phyloP scores from a whole-genome alignment of 1,140 invertebrate species.

The Cephus cinctus region DNA sequence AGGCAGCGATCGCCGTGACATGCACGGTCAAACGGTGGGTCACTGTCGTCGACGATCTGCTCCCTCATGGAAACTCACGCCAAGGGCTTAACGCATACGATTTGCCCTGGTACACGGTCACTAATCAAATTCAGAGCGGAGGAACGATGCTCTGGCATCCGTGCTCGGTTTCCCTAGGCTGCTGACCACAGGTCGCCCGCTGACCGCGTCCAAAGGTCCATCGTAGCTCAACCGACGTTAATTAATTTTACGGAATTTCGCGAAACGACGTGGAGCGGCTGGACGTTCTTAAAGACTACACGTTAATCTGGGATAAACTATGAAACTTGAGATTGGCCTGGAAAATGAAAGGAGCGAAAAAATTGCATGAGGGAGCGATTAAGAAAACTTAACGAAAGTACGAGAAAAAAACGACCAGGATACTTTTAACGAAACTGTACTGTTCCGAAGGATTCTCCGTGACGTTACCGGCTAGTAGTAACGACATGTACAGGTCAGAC shows the following conservation, averaged over 20 bases:
- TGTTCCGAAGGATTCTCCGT: too few species aligned
- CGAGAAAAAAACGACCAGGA: not conserved
- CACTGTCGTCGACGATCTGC: not conserved
- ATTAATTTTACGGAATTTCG: slow-evolving; percentile 33
- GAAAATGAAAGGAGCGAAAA: too few species aligned
- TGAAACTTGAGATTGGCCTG: too few species aligned
- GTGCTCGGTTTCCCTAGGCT: slow-evolving; percentile 29
- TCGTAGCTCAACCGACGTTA: slow-evolving; percentile 24
- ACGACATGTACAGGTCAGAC: too few species aligned
- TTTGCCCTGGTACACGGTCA: slow-evolving; percentile 14
- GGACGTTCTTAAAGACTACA: too few species aligned
- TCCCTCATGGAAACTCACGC: slow-evolving; percentile 12
- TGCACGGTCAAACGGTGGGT: too few species aligned
- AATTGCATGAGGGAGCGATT: not conserved
- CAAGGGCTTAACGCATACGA: slow-evolving; percentile 4
- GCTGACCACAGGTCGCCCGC: slow-evolving; percentile 4
- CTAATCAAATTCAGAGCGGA: slow-evolving; percentile 32
- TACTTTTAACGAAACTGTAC: too few species aligned
- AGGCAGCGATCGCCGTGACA: too few species aligned
- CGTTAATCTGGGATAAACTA: too few species aligned
- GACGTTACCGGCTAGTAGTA: too few species aligned
- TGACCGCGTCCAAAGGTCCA: too few species aligned
- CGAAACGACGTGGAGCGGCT: not conserved
- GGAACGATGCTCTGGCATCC: slow-evolving; percentile 28
- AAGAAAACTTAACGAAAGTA: not conserved